These are phyloP conservation scores for Synaphobranchus kaupii DNA, from an alignment of 2,797 vertebrate genomes.

Conservation along the genomic window DNA sequence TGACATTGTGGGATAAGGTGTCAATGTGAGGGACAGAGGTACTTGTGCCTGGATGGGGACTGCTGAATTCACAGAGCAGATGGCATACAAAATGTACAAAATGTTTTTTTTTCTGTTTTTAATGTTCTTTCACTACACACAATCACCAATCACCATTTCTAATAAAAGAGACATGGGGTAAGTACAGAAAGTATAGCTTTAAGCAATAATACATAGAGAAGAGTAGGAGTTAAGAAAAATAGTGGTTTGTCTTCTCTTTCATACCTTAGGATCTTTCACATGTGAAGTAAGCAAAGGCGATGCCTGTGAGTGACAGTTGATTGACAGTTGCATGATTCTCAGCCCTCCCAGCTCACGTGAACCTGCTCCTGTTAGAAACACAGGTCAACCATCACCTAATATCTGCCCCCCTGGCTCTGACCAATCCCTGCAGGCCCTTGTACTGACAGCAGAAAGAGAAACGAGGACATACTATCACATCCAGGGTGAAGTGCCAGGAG, in stretches of 20 bases:
- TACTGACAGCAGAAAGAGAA: neutral
- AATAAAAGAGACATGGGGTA: neutral
- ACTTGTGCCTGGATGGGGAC: neutral
- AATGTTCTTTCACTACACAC: neutral
- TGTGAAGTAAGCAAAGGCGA: neutral
- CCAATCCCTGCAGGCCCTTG: neutral
- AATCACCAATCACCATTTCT: neutral
- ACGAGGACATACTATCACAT: constrained; percentile 16
- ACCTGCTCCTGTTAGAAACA: neutral
- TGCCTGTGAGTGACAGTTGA: neutral
- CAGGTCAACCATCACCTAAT: constrained; percentile 5
- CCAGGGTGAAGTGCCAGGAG: neutral
- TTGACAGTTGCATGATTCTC: neutral
- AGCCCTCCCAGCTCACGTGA: neutral
- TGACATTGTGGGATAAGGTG: neutral
- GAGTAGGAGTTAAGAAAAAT: neutral
- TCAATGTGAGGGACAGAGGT: neutral
- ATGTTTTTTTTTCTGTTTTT: neutral
- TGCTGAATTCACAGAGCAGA: neutral
- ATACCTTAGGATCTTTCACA: neutral
- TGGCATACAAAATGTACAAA: neutral
- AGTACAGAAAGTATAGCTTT: neutral
- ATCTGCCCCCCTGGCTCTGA: neutral
- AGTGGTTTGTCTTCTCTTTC: neutral
- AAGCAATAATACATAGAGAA: neutral